Evolutionary conservation across 2,888 invertebrate genomes (phyloP).

Genomic region (Tolmerus cingulatus): DNA sequence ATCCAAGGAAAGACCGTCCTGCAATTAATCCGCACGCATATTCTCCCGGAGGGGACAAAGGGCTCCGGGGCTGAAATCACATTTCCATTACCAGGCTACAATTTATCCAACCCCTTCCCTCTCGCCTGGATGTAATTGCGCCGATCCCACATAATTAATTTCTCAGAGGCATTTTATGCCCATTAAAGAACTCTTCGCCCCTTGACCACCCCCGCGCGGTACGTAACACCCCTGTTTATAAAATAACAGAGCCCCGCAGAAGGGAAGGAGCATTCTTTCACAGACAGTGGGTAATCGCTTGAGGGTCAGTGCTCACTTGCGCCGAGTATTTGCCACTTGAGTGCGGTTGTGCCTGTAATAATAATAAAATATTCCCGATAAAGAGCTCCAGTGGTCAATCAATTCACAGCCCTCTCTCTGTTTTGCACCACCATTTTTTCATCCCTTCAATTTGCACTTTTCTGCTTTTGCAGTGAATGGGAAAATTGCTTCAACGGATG

Average conservation of each 20-base stretch:
- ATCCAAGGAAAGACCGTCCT: neutral
- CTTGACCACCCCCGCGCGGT: neutral
- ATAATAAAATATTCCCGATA: neutral
- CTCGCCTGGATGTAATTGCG: neutral
- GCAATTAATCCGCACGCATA: neutral
- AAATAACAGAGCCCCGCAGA: neutral
- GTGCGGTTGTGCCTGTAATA: neutral
- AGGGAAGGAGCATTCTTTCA: neutral
- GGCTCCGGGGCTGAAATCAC: neutral
- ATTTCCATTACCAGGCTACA: neutral
- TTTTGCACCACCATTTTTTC: neutral
- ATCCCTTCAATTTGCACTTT: neutral
- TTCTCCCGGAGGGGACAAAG: neutral
- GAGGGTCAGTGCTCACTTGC: neutral
- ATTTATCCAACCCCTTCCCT: neutral
- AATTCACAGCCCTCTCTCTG: neutral
- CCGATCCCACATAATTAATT: neutral
- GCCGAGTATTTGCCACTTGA: neutral
- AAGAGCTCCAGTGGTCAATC: neutral
- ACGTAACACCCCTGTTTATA: neutral
- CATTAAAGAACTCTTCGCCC: neutral
- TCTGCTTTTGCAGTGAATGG: neutral
- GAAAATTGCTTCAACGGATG: neutral
- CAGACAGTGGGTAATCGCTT: neutral
- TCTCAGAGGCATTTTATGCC: neutral